Evolutionary conservation across 2,797 vertebrate species (phyloP), one percentile per base, ranked within the genome.

Genomic region (Garrulus glandarius): DNA sequence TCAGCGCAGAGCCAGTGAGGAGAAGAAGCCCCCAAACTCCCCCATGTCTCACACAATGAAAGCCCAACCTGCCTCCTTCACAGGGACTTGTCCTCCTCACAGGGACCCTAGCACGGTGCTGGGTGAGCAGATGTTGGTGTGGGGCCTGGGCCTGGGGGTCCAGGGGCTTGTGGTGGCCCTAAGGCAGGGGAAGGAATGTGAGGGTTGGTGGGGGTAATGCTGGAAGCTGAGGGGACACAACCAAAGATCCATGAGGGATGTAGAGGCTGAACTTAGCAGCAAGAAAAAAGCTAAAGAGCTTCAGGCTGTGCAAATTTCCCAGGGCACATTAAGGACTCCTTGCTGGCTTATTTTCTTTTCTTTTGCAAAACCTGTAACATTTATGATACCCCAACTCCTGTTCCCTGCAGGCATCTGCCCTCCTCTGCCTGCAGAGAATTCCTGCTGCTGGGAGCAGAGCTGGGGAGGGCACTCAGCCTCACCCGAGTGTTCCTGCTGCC

Each of bases 71-170:
- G 2, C 11, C 16, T 32, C 55, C 11, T 17, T 46, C 23, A 4
- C 2, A 50, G 37, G 47, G 41, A 30, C 21, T 14, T 41, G 30
- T 39, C 21, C 55, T 76, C 27, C 46, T 53, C 34, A 23, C 3
- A 0, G 27, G 15, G 15, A 61, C 11, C 23, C 21, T n/a, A 63
- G 34, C 13, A 8, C 0, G 0, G 6, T 11, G 24, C 3, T 17
- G 46, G 21, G 16, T 23, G 61, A 75, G 23, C 0, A 1, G 20
- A 29, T 34, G 21, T 10, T 56, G 50, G 5, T 5, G 3, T 26
- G 34, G 44, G 15, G 10, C 8, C 1, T 3, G 50, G 41, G 16
- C 27, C 24, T 47, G 41, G 1, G 5, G 9, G 3, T 1, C 11
- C 36, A 41, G 39, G 57, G 24, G 3, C 13, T 64, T 39, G 32